These are phyloP conservation scores for Hydrotaea diabolus DNA, from an alignment of 2,888 invertebrate species.

Conservation along the genomic window DNA sequence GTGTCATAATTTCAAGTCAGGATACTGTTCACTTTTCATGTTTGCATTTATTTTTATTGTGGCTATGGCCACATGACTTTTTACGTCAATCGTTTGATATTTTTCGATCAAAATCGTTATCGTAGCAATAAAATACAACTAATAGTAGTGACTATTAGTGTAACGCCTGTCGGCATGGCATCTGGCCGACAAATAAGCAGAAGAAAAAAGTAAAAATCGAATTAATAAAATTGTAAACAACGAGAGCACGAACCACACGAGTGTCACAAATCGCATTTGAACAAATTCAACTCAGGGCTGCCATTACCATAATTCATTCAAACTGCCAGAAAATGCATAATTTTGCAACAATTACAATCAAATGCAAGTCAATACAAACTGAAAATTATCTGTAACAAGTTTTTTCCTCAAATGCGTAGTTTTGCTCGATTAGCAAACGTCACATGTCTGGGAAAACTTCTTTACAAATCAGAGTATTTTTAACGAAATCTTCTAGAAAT, in stretches of 20 bases:
- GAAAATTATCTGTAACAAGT: not conserved
- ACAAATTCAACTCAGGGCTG: conserved; percentile 19
- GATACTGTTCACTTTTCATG: not conserved
- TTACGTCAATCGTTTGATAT: conserved; percentile 13
- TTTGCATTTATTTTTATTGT: too few relatives aligned
- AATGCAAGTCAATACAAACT: not conserved
- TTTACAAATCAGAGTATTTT: too few relatives aligned
- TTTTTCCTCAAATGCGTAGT: not conserved
- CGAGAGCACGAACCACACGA: too few relatives aligned
- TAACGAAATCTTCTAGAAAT: too few relatives aligned
- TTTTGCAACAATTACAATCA: not conserved
- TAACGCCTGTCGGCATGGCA: not conserved
- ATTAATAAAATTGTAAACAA: too few relatives aligned
- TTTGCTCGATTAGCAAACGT: conserved; percentile 21
- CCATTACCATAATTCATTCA: conserved; percentile 26
- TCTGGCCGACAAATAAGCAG: not conserved
- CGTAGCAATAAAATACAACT: conserved; percentile 35
- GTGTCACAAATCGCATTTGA: not conserved
- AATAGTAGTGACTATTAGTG: not conserved
- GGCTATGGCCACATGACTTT: not conserved
- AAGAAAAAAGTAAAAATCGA: not conserved
- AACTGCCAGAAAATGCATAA: not conserved
- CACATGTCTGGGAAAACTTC: too few relatives aligned
- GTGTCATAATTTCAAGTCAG: not conserved
- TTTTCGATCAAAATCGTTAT: conserved; percentile 5